A percentile compares a stretch with the other conserved stretches of the same genome.
These are phyloP conservation scores for Archivesica marissinica DNA, from an alignment of 1,140 invertebrate genomes.

Conservation along the genomic window DNA sequence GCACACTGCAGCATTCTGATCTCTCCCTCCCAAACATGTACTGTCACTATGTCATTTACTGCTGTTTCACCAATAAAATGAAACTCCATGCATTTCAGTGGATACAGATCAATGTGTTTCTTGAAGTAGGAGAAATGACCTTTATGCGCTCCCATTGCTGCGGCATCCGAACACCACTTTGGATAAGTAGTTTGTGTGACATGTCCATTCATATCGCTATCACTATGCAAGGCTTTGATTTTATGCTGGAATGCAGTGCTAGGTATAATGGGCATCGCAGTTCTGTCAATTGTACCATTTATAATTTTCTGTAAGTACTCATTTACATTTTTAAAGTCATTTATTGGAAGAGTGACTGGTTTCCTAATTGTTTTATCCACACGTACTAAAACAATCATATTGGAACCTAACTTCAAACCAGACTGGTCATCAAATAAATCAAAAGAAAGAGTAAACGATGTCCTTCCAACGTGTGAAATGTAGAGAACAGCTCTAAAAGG, in stretches of 20 bases:
- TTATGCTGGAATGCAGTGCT: background rate
- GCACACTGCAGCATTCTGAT: constrained; percentile 6
- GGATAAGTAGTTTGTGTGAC: constrained; percentile 57
- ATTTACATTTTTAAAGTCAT: background rate
- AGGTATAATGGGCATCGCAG: background rate
- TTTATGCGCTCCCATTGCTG: background rate
- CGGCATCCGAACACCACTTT: constrained; percentile 56
- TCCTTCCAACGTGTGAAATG: background rate
- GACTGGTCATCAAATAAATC: constrained; percentile 5
- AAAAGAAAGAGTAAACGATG: background rate
- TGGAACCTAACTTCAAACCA: background rate
- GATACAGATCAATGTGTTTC: constrained; percentile 31
- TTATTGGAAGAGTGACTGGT: background rate
- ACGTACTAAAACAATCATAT: background rate
- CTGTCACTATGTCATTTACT: constrained; percentile 14
- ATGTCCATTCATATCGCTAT: constrained; percentile 58
- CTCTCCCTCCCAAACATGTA: constrained; percentile 2
- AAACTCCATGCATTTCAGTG: background rate
- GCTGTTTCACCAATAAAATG: constrained; percentile 35
- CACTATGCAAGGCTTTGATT: constrained; percentile 49
- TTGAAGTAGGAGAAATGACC: constrained; percentile 19
- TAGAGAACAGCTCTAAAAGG: background rate
- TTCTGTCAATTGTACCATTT: background rate
- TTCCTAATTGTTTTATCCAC: background rate
- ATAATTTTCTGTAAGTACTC: background rate